Evolutionary conservation across 2,797 vertebrate genomes (phyloP), one percentile per base, ranked within the genome.

Genomic region (Lutjanus campechanus): DNA sequence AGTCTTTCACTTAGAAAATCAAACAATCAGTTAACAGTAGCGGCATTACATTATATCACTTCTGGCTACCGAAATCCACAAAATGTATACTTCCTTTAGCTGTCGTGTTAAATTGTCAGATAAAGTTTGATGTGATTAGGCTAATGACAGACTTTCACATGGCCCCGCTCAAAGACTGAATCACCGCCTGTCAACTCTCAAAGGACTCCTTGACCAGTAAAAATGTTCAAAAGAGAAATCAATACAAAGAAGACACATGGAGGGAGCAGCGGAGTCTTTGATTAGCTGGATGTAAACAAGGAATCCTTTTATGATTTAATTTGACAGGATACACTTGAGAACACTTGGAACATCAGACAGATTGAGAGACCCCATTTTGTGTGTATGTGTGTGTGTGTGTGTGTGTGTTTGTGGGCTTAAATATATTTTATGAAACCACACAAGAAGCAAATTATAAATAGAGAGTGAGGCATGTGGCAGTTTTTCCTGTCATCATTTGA

Each of bases 251-350:
- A 68, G 40, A 16, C 44, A 22, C 43, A 44, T 0, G 4, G 22
- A 61, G 65, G 64, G 12, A 62, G 55, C 49, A 20, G 36, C 56
- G 7, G 7, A 0, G 43, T 11, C 40, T 71, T 54, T 78, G 47
- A 85, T 77, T 29, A 47, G 46, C 20, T 46, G 40, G 47, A 65
- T 70, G 59, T 53, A 72, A 82, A 76, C 53, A 66, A 73, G 49
- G 22, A 64, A 29, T 61, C n/a, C 44, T 54, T 77, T 67, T 43
- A 63, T 69, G 54, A 44, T 58, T 67, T 59, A 12, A 64, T 47
- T 73, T 56, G 60, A 66, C 25, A 19, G 51, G 59, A 77, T 55
- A n/a, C 55, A 62, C 55, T 61, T 8, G 61, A 66, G 61, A 55
- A 43, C 49, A 55, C 55, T 47, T 53, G 11, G 20, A 68, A 55